Evolutionary conservation across 2,888 invertebrate genomes (phyloP).

Genomic region (Elysia crispata): DNA sequence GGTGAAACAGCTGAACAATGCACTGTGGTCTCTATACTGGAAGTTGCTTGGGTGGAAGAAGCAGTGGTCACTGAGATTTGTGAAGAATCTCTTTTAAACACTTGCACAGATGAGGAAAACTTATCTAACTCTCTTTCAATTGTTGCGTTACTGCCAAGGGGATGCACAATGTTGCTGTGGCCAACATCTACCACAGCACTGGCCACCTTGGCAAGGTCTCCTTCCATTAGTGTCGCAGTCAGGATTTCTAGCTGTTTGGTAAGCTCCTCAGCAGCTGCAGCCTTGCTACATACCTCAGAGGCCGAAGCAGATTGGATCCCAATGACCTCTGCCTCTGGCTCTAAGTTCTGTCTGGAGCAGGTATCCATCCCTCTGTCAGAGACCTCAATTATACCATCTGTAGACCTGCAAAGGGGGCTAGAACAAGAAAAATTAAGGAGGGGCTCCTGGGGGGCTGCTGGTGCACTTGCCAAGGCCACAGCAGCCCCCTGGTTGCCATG

Average conservation of each 20-base stretch:
- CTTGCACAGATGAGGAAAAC: background rate
- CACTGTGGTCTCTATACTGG: too few species aligned
- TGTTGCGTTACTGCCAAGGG: background rate
- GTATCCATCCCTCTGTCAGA: background rate
- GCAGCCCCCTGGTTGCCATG: conserved; percentile 43
- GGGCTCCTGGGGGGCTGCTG: conserved; percentile 46
- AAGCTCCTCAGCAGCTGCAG: conserved; percentile 20
- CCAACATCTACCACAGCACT: background rate
- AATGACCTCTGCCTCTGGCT: too few species aligned
- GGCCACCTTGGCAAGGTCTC: background rate
- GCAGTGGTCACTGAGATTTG: background rate
- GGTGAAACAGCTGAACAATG: background rate
- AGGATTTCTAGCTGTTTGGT: background rate
- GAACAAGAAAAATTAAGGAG: conserved; percentile 39
- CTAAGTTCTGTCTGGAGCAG: background rate
- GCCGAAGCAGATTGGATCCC: background rate
- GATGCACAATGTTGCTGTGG: too few species aligned
- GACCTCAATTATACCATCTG: too few species aligned
- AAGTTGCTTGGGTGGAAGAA: background rate
- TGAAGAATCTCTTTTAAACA: background rate
- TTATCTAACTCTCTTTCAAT: background rate
- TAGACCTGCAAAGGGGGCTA: conserved; percentile 44
- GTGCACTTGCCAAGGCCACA: conserved; percentile 55
- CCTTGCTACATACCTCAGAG: background rate
- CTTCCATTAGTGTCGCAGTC: conserved; percentile 15